Evolutionary conservation across 1,140 invertebrate species (phyloP).

Genomic region (Drosophila truncata): DNA sequence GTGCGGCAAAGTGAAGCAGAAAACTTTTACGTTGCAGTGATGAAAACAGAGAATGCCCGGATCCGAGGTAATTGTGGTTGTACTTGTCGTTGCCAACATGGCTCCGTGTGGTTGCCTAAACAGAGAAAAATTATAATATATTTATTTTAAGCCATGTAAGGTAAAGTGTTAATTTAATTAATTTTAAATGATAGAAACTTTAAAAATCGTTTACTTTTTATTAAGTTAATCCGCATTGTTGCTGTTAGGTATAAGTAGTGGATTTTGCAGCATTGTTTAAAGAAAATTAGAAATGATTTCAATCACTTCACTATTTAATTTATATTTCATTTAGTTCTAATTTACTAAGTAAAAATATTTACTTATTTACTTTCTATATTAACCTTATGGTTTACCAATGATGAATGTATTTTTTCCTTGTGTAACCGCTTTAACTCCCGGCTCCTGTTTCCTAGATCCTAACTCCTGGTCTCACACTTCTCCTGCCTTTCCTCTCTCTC

Average conservation of each 20-base stretch:
- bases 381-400: neutral
- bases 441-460: conserved; percentile 5
- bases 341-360: too few relatives aligned
- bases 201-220: too few relatives aligned
- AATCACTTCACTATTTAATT: too few relatives aligned
- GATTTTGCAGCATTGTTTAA: too few relatives aligned
- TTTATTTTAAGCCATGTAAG: too few relatives aligned
- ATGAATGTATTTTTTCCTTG: neutral
- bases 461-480: conserved; percentile 1
- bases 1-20: conserved; percentile 90
- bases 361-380: too few relatives aligned
- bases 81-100: conserved; percentile 59
- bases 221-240: accelerated
- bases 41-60: conserved; percentile 93
- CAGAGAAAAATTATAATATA: neutral
- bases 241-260: too few relatives aligned
- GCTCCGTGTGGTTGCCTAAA: conserved; percentile 18
- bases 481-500: neutral
- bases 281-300: too few relatives aligned
- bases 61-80: conserved; percentile 86
- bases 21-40: conserved; percentile 92
- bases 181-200: too few relatives aligned
- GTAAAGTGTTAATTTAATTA: too few relatives aligned
- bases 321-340: too few relatives aligned
- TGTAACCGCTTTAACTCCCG: conserved; percentile 1